Conservation (phyloP, 1,140 invertebrate species). For the Drosophila seguyi region DNA sequence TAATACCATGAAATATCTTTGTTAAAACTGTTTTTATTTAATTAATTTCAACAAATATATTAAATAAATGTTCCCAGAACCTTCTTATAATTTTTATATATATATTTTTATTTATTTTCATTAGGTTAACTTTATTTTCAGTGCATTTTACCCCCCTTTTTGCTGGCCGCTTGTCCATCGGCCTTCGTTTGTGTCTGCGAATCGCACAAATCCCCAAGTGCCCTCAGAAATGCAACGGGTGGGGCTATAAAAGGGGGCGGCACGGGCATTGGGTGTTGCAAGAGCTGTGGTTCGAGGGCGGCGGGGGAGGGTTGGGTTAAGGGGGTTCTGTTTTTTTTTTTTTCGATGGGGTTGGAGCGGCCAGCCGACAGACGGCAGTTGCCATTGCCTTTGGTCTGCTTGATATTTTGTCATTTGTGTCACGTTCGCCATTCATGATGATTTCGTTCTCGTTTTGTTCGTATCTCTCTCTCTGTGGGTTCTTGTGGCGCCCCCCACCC, state of each 20-base stretch:
- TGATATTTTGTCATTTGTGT: conserved; percentile 83
- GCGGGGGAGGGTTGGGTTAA: not conserved
- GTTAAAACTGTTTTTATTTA: not conserved
- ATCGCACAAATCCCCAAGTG: conserved; percentile 53
- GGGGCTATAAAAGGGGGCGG: conserved; percentile 1
- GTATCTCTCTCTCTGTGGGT: conserved; percentile 29
- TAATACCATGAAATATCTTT: not conserved
- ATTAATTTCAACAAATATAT: not conserved
- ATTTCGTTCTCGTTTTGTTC: conserved; percentile 65
- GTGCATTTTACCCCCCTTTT: conserved; percentile 3
- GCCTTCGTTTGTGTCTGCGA: conserved; percentile 55
- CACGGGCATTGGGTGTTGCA: conserved; percentile 24
- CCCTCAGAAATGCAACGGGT: conserved; percentile 34
- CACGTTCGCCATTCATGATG: conserved; percentile 82
- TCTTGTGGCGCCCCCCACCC: not conserved
- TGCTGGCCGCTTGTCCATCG: conserved; percentile 30
- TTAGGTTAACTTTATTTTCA: not conserved
- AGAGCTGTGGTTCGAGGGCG: not conserved
- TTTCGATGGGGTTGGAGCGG: not conserved
- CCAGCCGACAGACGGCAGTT: conserved; percentile 29
- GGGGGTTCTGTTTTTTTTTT: not conserved
- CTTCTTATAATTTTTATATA: not conserved
- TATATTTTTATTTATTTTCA: not conserved
- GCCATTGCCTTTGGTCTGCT: conserved; percentile 66
- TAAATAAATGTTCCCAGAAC: not conserved